Percentiles rank a stretch among this genome's conserved stretches.
These are phyloP conservation scores for Cetonia aurata DNA, from an alignment of 2,888 invertebrate genomes.

Conservation along the genomic window DNA sequence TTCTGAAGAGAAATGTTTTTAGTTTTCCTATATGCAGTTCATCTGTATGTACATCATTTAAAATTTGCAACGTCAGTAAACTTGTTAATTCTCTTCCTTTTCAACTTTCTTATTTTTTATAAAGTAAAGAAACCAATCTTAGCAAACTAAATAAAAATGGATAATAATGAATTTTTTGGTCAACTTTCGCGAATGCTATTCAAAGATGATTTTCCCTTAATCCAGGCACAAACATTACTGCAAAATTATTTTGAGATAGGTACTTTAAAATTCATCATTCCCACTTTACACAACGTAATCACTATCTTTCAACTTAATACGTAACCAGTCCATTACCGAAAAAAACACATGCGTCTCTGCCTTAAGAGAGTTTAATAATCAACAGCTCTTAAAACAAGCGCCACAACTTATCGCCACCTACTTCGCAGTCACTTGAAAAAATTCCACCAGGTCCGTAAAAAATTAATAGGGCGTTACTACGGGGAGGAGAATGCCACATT, in stretches of 20 bases:
- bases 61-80: background rate
- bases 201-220: too few species aligned
- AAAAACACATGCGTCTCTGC: background rate
- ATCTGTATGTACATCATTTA: conserved; percentile 22
- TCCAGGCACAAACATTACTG: too few species aligned
- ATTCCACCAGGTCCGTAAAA: conserved; percentile 35
- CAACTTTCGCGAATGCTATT: too few species aligned
- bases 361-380: conserved; percentile 17
- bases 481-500: conserved; percentile 7
- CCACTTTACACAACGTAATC: too few species aligned
- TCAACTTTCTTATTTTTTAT: too few species aligned
- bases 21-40: conserved; percentile 15
- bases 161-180: too few species aligned
- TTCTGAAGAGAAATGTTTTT: conserved; percentile 9
- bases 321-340: too few species aligned
- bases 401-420: background rate
- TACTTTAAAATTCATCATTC: too few species aligned
- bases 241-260: too few species aligned
- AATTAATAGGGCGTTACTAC: conserved; percentile 39
- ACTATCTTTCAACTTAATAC: too few species aligned
- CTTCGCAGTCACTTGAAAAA: background rate
- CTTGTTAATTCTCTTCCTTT: conserved; percentile 22
- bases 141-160: too few species aligned
- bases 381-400: conserved; percentile 7
- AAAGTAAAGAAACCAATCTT: too few species aligned